phyloP scores from a whole-genome alignment of 2,888 invertebrate genomes.

The Leptinotarsa peninsularis region DNA sequence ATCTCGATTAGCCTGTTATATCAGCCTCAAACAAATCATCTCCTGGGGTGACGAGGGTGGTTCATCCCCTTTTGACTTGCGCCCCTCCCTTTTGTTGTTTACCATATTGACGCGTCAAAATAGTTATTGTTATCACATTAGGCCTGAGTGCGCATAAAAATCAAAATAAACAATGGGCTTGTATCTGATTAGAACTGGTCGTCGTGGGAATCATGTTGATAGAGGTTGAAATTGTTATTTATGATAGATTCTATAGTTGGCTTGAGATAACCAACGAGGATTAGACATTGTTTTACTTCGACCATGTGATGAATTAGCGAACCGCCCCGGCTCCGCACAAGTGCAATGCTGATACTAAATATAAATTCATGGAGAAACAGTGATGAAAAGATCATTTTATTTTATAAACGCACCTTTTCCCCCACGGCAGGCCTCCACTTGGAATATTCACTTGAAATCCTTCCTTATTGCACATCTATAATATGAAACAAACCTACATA shows the following conservation, averaged over 20 bases:
- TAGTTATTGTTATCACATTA: conserved; percentile 54
- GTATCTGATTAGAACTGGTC: background rate
- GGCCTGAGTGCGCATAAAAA: conserved; percentile 42
- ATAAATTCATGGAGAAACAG: too few species aligned
- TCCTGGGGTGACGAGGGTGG: conserved; percentile 37
- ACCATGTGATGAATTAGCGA: too few species aligned
- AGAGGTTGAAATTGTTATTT: conserved; percentile 9
- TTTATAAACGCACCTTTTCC: too few species aligned
- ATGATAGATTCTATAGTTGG: background rate
- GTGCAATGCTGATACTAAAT: too few species aligned
- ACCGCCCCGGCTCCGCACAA: too few species aligned
- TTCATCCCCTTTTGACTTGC: conserved; percentile 47
- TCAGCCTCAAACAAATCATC: conserved; percentile 44
- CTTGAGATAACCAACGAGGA: background rate
- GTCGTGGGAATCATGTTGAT: conserved; percentile 22
- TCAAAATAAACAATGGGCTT: conserved; percentile 36
- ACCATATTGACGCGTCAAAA: conserved; percentile 56
- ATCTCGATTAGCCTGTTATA: conserved; percentile 25
- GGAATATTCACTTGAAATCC: too few species aligned
- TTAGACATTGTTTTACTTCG: background rate
- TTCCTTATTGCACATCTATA: too few species aligned
- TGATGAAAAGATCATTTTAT: too few species aligned
- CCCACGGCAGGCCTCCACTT: too few species aligned
- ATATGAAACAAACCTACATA: too few species aligned
- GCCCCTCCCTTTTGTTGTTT: conserved; percentile 49